phyloP scores from a whole-genome alignment of 2,797 vertebrate genomes.

The Myotis vivesi region DNA sequence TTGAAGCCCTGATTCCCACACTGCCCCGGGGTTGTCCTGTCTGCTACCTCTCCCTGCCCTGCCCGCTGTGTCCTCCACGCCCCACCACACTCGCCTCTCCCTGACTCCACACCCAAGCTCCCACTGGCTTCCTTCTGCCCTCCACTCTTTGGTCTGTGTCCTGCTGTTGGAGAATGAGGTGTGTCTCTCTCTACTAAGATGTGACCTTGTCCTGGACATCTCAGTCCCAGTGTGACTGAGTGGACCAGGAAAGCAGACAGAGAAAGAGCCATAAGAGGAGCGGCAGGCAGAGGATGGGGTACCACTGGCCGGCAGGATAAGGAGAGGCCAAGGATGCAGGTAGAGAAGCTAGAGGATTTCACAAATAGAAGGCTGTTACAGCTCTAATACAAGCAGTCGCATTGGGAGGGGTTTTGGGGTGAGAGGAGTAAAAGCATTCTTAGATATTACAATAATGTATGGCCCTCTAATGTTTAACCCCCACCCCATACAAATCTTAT shows the following conservation, averaged over 20 bases:
- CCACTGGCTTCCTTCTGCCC: not conserved
- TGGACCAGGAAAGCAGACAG: not conserved
- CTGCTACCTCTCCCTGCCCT: not conserved
- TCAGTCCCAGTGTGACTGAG: not conserved
- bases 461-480: not conserved
- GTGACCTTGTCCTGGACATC: not conserved
- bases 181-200: not conserved
- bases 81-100: accelerated
- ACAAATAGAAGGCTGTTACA: not conserved
- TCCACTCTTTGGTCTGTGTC: not conserved
- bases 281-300: not conserved
- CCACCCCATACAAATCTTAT: not conserved
- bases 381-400: not conserved
- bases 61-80: accelerated
- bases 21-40: not conserved
- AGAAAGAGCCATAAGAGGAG: not conserved
- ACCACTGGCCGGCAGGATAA: not conserved
- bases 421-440: not conserved
- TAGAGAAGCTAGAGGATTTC: not conserved
- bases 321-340: not conserved
- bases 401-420: not conserved
- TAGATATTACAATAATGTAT: not conserved
- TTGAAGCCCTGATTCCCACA: not conserved
- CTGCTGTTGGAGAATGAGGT: not conserved
- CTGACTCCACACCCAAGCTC: not conserved